Percentiles rank a stretch among this genome's conserved stretches.
These are phyloP conservation scores for Engraulis encrasicolus DNA, from an alignment of 2,113 vertebrate species.

Conservation along the genomic window DNA sequence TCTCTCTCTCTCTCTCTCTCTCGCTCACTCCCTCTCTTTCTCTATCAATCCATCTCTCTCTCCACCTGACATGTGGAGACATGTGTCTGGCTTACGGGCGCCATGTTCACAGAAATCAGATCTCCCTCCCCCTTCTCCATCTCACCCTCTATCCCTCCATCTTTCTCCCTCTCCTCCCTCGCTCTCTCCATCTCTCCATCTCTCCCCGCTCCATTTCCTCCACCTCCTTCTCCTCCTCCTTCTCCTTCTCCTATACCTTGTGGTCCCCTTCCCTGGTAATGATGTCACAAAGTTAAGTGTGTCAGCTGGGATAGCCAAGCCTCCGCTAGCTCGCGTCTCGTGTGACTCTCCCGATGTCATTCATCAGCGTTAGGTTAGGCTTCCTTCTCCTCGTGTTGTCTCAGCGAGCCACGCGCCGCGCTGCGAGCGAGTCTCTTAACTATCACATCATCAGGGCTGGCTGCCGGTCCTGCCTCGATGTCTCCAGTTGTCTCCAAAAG, in stretches of 20 bases:
- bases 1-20: too few relatives aligned
- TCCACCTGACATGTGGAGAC: not conserved
- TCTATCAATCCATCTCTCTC: not conserved
- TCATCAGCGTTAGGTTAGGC: not conserved
- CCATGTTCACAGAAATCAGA: not conserved
- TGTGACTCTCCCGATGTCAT: not conserved
- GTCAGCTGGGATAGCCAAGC: not conserved
- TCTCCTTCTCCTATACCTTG: not conserved
- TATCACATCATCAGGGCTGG: too few relatives aligned
- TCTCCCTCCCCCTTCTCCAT: not conserved
- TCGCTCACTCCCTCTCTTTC: not conserved
- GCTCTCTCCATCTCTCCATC: not conserved
- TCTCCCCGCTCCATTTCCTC: not conserved
- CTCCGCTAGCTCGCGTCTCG: too few relatives aligned
- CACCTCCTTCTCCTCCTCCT: not conserved
- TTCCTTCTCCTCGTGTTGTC: too few relatives aligned
- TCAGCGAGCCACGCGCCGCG: too few relatives aligned
- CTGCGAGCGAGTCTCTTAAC: too few relatives aligned
- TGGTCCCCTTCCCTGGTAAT: not conserved
- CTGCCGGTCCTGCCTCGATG: too few relatives aligned
- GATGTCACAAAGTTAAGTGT: constrained; percentile 18
- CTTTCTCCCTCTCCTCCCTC: not conserved
- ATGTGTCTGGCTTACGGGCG: constrained; percentile 1
- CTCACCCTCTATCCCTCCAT: not conserved
- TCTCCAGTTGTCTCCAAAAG: too few relatives aligned